phyloP scores from a whole-genome alignment of 2,113 vertebrate genomes.

The Sander lucioperca region DNA sequence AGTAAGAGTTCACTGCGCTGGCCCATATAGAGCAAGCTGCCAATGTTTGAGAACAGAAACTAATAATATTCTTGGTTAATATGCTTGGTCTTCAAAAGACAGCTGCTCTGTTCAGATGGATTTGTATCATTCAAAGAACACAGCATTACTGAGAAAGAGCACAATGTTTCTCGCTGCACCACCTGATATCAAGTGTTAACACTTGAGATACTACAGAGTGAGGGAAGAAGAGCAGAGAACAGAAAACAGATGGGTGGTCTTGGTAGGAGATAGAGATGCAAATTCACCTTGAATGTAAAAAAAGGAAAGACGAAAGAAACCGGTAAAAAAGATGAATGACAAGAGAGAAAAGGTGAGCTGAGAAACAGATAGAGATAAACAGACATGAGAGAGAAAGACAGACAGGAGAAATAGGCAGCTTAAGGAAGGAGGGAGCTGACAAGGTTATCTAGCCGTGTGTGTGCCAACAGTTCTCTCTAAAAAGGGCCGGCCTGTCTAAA shows the following conservation, averaged over 20 bases:
- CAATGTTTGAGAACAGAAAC: background rate
- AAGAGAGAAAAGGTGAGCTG: constrained; percentile 19
- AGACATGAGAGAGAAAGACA: constrained; percentile 6
- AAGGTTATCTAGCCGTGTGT: constrained; percentile 50
- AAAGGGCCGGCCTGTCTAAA: constrained; percentile 52
- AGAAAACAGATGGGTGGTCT: constrained; percentile 26
- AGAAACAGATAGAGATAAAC: constrained; percentile 17
- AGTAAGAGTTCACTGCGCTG: background rate
- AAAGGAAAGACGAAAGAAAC: background rate
- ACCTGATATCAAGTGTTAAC: constrained; percentile 30
- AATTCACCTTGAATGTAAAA: constrained; percentile 5
- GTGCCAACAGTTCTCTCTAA: constrained; percentile 42
- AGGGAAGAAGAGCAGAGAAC: background rate
- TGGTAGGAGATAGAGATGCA: constrained; percentile 11
- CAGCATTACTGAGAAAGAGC: background rate
- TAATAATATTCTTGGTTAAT: background rate
- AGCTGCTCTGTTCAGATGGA: constrained; percentile 8
- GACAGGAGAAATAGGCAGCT: constrained; percentile 10
- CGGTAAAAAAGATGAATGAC: background rate
- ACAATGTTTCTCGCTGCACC: constrained; percentile 14
- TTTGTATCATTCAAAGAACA: background rate
- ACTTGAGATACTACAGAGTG: background rate
- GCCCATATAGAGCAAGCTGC: background rate
- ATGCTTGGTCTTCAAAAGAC: background rate
- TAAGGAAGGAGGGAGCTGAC: constrained; percentile 31